Base-by-base conservation (phyloP, 2,113 vertebrate genomes). In the Atrichornis clamosus region DNA sequence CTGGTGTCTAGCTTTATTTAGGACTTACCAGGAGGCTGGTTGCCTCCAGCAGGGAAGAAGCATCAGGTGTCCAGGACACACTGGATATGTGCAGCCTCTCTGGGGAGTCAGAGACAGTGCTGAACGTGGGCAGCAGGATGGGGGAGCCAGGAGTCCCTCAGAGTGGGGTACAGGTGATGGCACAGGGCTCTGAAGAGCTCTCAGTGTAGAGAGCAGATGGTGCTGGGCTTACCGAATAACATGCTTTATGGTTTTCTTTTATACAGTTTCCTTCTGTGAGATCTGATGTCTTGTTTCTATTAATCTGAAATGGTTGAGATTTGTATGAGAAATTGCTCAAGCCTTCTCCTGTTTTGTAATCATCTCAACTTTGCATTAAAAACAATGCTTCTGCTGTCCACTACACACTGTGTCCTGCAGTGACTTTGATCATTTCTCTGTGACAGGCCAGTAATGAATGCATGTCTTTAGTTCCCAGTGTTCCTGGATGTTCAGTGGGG, bases 121-220 rank as follows among this genome's bases (percentile, higher is more conserved):
- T 26, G 90, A 11, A 3, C 1, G 22, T 6, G 6, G 41, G 15
- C 32, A 10, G n/a, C 26, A 15, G 28, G 56, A 15, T 2, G 1
- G 39, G 27, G 24, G 2, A 18, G 24, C 2, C 3, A 20, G 59
- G 32, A 28, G 11, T 28, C 16, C 35, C 26, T 84, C 64, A 21
- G 52, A 0, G 0, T 17, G n/a, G 16, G 47, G 11, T 19, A 2
- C 32, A 26, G 49, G 39, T 1, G 4, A 4, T 77, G 39, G 11
- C 18, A 19, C 26, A 16, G 0, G 4, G 23, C 56, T 68, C 41
- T 16, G 30, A 42, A 53, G 64, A 70, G 32, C 44, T 56, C 32
- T 55, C 5, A 1, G 15, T 28, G 4, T 3, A 17, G 4, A 35
- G 44, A 24, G 32, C 5, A 9, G 23, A 6, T 64, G 37, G 5